phyloP scores from a whole-genome alignment of 1,140 invertebrate genomes.

The Drosophila teissieri region DNA sequence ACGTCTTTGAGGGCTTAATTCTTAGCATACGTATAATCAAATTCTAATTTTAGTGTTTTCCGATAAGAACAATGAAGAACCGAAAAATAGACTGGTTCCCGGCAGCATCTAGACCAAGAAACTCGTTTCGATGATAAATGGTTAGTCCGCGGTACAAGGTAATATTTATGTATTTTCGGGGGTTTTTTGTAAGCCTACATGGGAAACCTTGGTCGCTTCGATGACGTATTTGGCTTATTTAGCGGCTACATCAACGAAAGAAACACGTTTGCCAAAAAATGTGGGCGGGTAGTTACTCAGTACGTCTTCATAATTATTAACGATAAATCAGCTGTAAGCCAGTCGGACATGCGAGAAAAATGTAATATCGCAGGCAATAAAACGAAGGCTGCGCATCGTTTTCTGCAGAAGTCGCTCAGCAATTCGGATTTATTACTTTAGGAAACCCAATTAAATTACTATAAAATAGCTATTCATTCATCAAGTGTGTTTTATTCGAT shows the following conservation, averaged over 20 bases:
- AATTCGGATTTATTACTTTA: slow-evolving; percentile 1
- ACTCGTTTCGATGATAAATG: slow-evolving; percentile 38
- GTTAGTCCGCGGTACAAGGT: slow-evolving; percentile 4
- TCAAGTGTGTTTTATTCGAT: background rate
- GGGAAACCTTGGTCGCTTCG: slow-evolving; percentile 21
- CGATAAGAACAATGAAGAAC: slow-evolving; percentile 1
- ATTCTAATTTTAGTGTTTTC: slow-evolving; percentile 14
- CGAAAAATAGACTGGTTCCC: slow-evolving; percentile 21
- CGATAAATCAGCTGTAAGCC: slow-evolving; percentile 11
- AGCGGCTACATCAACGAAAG: slow-evolving; percentile 6
- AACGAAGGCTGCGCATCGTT: slow-evolving; percentile 12
- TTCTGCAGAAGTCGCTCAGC: slow-evolving; percentile 1
- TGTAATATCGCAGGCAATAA: background rate
- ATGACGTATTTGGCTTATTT: slow-evolving; percentile 8
- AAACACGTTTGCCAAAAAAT: slow-evolving; percentile 13
- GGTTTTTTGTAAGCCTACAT: slow-evolving; percentile 36
- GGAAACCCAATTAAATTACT: slow-evolving; percentile 1
- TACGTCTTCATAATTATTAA: slow-evolving; percentile 16
- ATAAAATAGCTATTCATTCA: slow-evolving; percentile 5
- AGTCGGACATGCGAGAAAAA: background rate
- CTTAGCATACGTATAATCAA: slow-evolving; percentile 10
- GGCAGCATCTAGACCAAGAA: slow-evolving; percentile 32
- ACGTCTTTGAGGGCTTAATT: background rate
- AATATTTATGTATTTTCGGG: slow-evolving; percentile 30
- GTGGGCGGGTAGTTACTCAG: slow-evolving; percentile 7